Evolutionary conservation across 2,113 vertebrate species (phyloP).

Genomic region (Tenebrosternarchus preto): DNA sequence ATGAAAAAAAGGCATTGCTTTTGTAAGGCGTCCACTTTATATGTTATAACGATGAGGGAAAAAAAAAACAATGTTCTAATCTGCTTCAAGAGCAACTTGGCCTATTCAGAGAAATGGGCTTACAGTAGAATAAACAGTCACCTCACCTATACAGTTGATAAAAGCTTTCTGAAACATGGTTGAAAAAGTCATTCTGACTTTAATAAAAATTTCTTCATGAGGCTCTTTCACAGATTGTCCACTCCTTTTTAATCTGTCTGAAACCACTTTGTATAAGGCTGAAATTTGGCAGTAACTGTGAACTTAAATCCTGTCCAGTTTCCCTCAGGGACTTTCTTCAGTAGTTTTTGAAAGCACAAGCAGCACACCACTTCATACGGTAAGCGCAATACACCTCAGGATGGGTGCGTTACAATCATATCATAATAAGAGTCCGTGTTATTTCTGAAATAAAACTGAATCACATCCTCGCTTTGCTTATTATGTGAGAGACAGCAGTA

Average conservation of each 20-base stretch:
- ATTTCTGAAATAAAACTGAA: background rate
- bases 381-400: background rate
- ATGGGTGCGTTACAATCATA: background rate
- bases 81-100: too few relatives aligned
- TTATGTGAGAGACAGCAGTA: background rate
- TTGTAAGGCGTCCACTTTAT: slow-evolving; percentile 53
- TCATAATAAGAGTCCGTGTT: background rate
- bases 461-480: background rate
- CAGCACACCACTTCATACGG: background rate
- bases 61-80: background rate
- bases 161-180: too few relatives aligned
- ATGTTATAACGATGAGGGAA: slow-evolving; percentile 3
- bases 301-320: background rate
- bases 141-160: slow-evolving; percentile 54
- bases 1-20: slow-evolving; percentile 55
- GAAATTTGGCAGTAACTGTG: background rate
- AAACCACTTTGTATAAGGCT: background rate
- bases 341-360: background rate
- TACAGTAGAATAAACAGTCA: background rate
- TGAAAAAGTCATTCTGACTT: background rate
- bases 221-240: background rate
- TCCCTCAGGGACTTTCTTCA: background rate
- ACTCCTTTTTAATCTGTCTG: background rate
- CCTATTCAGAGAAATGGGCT: too few relatives aligned
- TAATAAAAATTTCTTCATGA: background rate